Evolutionary conservation across 2,797 vertebrate species (phyloP).

Genomic region (Micrastur ruficollis): DNA sequence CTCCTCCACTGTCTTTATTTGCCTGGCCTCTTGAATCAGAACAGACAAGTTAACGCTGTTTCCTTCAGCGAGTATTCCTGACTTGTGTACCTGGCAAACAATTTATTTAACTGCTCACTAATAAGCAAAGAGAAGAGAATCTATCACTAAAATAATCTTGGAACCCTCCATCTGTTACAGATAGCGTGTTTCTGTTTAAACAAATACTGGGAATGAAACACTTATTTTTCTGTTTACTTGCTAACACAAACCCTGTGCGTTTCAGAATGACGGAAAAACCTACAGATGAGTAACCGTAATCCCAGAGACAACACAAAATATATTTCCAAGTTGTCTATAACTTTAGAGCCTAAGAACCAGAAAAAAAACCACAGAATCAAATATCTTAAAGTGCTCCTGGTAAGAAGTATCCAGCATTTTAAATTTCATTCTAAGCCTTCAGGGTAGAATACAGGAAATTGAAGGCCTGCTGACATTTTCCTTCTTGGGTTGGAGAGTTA

Average conservation of each 20-base stretch:
- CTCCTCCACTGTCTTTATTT: background rate
- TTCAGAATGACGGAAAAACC: background rate
- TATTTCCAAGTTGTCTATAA: background rate
- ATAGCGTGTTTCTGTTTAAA: background rate
- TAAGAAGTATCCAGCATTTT: background rate
- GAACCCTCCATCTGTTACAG: slow-evolving; percentile 9
- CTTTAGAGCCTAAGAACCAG: background rate
- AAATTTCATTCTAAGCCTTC: background rate
- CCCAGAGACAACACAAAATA: background rate
- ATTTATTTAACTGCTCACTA: background rate
- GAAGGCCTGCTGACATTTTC: background rate
- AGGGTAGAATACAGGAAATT: background rate
- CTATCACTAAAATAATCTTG: background rate
- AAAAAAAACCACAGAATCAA: background rate
- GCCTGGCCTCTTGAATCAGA: background rate
- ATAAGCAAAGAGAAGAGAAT: background rate
- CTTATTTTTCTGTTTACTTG: slow-evolving; percentile 23
- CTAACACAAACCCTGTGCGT: background rate
- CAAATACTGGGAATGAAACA: background rate
- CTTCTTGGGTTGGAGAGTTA: background rate
- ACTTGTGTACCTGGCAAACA: background rate
- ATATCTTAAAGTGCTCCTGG: background rate
- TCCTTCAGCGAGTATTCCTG: background rate
- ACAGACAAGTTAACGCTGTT: background rate
- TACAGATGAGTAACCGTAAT: background rate